A percentile compares a stretch with the other conserved stretches of the same genome.
These are phyloP conservation scores for Sebastes vulpes DNA, from an alignment of 2,797 vertebrate species.

Conservation along the genomic window DNA sequence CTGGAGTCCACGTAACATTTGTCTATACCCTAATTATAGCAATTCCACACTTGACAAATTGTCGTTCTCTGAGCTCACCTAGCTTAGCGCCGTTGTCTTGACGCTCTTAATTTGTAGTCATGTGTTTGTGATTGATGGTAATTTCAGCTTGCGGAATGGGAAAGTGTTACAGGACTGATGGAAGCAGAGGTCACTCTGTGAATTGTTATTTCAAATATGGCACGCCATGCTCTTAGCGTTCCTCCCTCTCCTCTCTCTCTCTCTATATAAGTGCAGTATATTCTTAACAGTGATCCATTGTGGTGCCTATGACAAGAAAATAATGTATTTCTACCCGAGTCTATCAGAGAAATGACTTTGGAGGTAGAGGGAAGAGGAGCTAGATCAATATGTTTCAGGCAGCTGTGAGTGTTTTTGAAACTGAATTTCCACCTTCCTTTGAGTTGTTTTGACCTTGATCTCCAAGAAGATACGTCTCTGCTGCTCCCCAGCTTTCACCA, in stretches of 20 bases:
- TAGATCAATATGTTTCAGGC: conserved; percentile 84
- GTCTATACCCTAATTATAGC: conserved; percentile 67
- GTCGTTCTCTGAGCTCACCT: conserved; percentile 14
- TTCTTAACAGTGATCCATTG: conserved; percentile 83
- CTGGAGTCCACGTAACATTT: conserved; percentile 65
- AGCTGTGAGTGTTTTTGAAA: conserved; percentile 82
- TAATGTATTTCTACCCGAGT: conserved; percentile 81
- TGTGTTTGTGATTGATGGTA: conserved; percentile 62
- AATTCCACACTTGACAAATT: conserved; percentile 59
- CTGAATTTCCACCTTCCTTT: conserved; percentile 84
- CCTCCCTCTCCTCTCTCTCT: conserved; percentile 47
- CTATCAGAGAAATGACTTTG: conserved; percentile 83
- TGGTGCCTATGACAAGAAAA: conserved; percentile 81
- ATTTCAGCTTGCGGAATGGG: conserved; percentile 41
- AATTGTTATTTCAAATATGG: conserved; percentile 69
- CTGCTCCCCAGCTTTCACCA: conserved; percentile 68
- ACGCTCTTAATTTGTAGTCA: conserved; percentile 52
- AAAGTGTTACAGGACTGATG: conserved; percentile 34
- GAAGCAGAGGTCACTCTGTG: conserved; percentile 55
- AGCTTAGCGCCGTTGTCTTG: conserved; percentile 30
- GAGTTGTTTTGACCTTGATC: conserved; percentile 88
- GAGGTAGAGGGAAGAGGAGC: conserved; percentile 73
- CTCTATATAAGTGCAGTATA: conserved; percentile 60
- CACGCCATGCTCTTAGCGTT: conserved; percentile 59
- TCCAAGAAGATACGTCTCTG: conserved; percentile 78